Percentiles rank a stretch among this genome's conserved stretches.
Evolutionary conservation across 2,888 invertebrate genomes (phyloP).

Genomic region (Octodonta nipae): DNA sequence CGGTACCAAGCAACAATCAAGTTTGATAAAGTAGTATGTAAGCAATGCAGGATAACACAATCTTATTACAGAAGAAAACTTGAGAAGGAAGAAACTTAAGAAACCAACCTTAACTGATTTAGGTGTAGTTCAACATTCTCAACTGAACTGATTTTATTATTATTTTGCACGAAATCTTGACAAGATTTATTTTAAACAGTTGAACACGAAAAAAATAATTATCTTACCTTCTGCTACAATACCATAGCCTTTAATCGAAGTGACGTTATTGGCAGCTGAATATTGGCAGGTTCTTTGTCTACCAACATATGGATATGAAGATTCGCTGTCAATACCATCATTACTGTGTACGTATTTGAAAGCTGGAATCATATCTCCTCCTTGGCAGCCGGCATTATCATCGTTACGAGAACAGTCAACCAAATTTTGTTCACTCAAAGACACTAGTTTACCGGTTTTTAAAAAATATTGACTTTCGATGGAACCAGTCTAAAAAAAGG

Average conservation of each 20-base stretch:
- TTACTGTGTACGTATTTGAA: slow-evolving; percentile 39
- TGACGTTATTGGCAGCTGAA: slow-evolving; percentile 2
- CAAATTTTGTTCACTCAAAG: slow-evolving; percentile 43
- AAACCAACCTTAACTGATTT: no score
- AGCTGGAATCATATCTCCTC: slow-evolving; percentile 41
- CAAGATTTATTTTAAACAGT: no score
- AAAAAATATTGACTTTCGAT: slow-evolving; percentile 42
- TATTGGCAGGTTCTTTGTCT: slow-evolving; percentile 21
- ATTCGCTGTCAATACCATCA: slow-evolving; percentile 43
- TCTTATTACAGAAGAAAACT: no score
- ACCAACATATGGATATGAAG: slow-evolving; percentile 40
- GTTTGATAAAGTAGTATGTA: no score
- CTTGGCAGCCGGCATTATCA: slow-evolving; percentile 42
- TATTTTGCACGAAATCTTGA: no score
- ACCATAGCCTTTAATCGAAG: neutral
- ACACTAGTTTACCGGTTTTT: slow-evolving; percentile 39
- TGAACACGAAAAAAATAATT: no score
- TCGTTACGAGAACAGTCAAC: slow-evolving; percentile 41
- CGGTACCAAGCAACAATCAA: no score
- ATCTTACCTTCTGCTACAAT: neutral
- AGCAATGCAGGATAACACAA: no score
- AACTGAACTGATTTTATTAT: no score
- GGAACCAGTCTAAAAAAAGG: slow-evolving; percentile 40
- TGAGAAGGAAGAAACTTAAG: no score
- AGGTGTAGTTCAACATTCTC: no score